A percentile compares a stretch with the other conserved stretches of the same genome.
phyloP scores from a whole-genome alignment of 2,888 invertebrate genomes.

The Neuroscelio doddi region DNA sequence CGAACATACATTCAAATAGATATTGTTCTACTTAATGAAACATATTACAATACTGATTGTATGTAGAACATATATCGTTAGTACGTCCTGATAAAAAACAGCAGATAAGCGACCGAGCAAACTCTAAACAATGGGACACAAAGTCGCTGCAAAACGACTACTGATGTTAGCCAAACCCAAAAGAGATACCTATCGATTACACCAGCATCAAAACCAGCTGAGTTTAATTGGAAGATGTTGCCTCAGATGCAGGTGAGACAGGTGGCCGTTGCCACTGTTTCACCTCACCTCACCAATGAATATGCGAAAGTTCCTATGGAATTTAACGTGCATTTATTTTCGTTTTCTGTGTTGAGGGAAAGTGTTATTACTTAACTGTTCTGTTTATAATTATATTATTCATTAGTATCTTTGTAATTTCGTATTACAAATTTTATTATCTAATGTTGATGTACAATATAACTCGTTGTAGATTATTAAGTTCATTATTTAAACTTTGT shows the following conservation, averaged over 20 bases:
- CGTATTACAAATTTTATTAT: no score
- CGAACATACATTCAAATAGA: no score
- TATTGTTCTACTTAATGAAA: no score
- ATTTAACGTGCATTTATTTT: no score
- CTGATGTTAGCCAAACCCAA: conserved; percentile 26
- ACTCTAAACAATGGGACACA: conserved; percentile 27
- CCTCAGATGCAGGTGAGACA: conserved; percentile 38
- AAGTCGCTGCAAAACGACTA: conserved; percentile 31
- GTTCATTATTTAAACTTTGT: no score
- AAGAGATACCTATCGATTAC: conserved; percentile 34
- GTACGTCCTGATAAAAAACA: conserved; percentile 19
- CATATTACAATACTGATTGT: conserved; percentile 23
- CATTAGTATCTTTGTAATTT: no score
- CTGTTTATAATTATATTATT: no score
- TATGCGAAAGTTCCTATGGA: conserved; percentile 15
- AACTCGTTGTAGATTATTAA: no score
- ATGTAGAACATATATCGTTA: conserved; percentile 33
- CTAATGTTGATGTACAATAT: no score
- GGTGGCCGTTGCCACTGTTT: conserved; percentile 17
- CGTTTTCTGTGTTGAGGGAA: no score
- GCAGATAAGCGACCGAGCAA: conserved; percentile 24
- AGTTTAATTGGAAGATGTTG: conserved; percentile 40
- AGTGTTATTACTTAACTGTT: no score
- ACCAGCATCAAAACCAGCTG: conserved; percentile 34
- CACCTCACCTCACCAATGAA: conserved; percentile 10